A percentile compares a stretch with the other conserved stretches of the same genome.
Evolutionary conservation across 2,797 vertebrate species (phyloP).

Genomic region (Brachyrhaphis roseni): DNA sequence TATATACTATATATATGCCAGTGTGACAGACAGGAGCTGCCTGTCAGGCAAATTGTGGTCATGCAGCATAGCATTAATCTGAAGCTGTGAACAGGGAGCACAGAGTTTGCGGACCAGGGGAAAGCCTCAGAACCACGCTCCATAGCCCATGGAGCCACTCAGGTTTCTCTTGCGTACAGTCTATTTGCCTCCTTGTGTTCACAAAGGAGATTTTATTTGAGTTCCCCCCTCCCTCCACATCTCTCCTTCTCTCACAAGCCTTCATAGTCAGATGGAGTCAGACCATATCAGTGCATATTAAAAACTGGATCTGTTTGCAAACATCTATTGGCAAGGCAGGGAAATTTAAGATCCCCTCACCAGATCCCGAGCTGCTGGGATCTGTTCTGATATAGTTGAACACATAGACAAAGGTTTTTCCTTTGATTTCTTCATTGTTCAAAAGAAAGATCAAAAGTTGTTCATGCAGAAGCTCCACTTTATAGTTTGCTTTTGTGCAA

Average conservation of each 20-base stretch:
- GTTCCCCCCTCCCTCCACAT: constrained; percentile 33
- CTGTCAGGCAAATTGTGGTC: constrained; percentile 43
- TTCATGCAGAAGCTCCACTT: constrained; percentile 11
- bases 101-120: constrained; percentile 55
- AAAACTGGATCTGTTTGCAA: constrained; percentile 69
- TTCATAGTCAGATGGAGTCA: constrained; percentile 82
- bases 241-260: constrained; percentile 26
- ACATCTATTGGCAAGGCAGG: constrained; percentile 49
- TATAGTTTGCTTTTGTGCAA: not conserved
- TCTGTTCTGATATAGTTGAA: constrained; percentile 40
- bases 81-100: constrained; percentile 52
- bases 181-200: constrained; percentile 90
- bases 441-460: constrained; percentile 22
- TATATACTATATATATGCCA: too few relatives aligned
- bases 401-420: constrained; percentile 8
- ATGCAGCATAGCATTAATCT: constrained; percentile 31
- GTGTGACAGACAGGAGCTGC: constrained; percentile 1
- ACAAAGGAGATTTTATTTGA: constrained; percentile 93
- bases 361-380: constrained; percentile 27
- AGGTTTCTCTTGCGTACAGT: constrained; percentile 84
- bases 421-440: constrained; percentile 30
- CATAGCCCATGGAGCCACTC: constrained; percentile 86
- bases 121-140: constrained; percentile 74
- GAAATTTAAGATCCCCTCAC: constrained; percentile 33
- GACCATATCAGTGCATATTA: constrained; percentile 82